These are phyloP conservation scores for Pelmatolapia mariae DNA, from an alignment of 2,113 vertebrate genomes.

Conservation along the genomic window DNA sequence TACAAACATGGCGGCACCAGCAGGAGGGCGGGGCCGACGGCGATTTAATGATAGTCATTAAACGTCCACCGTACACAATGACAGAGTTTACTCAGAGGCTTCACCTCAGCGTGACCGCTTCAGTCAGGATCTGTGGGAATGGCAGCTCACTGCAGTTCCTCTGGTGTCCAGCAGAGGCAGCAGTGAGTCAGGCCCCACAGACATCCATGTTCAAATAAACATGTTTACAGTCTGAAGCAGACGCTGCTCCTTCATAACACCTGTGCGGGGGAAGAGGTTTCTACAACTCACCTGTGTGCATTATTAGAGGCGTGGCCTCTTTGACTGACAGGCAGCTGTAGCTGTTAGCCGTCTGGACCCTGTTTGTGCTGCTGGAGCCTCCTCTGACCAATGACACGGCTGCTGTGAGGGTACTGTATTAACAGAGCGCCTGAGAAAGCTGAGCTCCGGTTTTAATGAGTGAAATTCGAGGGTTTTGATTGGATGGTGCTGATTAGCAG, in stretches of 20 bases:
- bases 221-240: not conserved
- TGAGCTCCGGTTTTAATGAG: not conserved
- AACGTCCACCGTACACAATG: not conserved
- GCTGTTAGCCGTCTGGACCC: not conserved
- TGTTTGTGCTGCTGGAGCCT: not conserved
- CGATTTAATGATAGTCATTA: not conserved
- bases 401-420: not conserved
- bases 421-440: not conserved
- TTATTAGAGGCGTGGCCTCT: not conserved
- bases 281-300: not conserved
- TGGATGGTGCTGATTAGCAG: not conserved
- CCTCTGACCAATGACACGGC: not conserved
- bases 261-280: not conserved
- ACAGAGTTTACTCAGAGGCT: not conserved
- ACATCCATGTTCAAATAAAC: not conserved
- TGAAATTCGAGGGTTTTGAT: not conserved
- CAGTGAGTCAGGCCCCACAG: not conserved
- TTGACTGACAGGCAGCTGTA: not conserved
- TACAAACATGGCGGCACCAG: fast-evolving
- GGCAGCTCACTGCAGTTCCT: not conserved
- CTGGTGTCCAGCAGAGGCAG: not conserved
- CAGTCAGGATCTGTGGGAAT: not conserved
- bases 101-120: not conserved
- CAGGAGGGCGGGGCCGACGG: not conserved
- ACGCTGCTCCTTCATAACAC: not conserved